phyloP scores from a whole-genome alignment of 2,888 invertebrate genomes.

The Epinotia bilunana region DNA sequence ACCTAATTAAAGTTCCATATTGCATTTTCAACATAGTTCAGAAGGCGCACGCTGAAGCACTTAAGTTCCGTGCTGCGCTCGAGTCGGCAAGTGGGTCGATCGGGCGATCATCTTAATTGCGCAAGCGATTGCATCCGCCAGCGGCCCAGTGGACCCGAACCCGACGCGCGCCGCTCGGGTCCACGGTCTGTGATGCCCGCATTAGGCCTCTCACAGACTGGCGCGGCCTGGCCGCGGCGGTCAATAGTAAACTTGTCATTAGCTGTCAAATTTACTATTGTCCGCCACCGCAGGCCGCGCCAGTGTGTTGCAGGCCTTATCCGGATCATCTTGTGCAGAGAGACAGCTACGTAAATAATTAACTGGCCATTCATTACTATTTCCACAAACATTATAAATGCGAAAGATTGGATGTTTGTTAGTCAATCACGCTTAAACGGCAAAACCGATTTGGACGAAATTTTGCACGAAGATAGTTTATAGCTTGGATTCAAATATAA shows the following conservation, averaged over 20 bases:
- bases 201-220: too few species aligned
- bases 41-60: conserved; percentile 14
- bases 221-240: too few species aligned
- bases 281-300: too few species aligned
- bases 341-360: background rate
- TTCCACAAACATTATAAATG: too few species aligned
- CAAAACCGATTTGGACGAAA: too few species aligned
- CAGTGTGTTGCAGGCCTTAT: too few species aligned
- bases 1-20: conserved; percentile 11
- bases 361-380: background rate
- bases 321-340: background rate
- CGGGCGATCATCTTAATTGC: conserved; percentile 26
- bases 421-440: too few species aligned
- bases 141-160: background rate
- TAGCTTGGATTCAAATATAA: too few species aligned
- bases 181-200: background rate
- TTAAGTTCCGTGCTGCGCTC: conserved; percentile 41
- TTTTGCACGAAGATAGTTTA: too few species aligned
- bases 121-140: conserved; percentile 7
- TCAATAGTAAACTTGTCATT: too few species aligned
- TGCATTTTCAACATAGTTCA: conserved; percentile 21
- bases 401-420: too few species aligned
- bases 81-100: conserved; percentile 26
- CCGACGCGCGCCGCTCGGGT: background rate
- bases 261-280: too few species aligned